Percentiles rank a stretch among this genome's conserved stretches.
phyloP scores from a whole-genome alignment of 1,140 invertebrate genomes.

The Cataglyphis hispanica region DNA sequence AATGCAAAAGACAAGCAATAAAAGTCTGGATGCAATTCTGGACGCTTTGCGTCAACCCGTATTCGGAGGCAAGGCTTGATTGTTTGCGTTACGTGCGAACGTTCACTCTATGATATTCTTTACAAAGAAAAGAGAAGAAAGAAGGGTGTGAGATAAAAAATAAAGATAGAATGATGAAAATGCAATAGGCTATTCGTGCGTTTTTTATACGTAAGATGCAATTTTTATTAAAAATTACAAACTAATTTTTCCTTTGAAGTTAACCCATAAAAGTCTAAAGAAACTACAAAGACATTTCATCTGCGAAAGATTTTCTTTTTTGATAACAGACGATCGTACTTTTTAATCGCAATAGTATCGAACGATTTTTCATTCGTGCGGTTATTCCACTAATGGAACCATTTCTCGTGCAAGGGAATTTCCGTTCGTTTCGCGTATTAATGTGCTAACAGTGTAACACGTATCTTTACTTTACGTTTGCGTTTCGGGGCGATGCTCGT shows the following conservation, averaged over 20 bases:
- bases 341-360: conserved; percentile 35
- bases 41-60: conserved; percentile 23
- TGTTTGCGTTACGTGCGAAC: conserved; percentile 40
- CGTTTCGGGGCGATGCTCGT: conserved; percentile 11
- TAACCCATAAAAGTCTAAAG: not conserved
- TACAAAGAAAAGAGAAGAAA: conserved; percentile 7
- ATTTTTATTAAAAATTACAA: not conserved
- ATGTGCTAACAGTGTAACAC: conserved; percentile 44
- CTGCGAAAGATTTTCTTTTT: not conserved
- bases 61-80: conserved; percentile 3
- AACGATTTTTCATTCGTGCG: conserved; percentile 53
- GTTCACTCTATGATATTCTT: conserved; percentile 37
- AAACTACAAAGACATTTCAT: conserved; percentile 2
- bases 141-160: conserved; percentile 40
- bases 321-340: conserved; percentile 22
- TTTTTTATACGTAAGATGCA: not conserved
- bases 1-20: conserved; percentile 38
- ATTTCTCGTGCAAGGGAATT: conserved; percentile 51
- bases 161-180: conserved; percentile 25
- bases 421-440: conserved; percentile 54
- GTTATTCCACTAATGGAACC: conserved; percentile 50
- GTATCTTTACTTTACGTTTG: conserved; percentile 48
- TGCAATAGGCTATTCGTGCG: not conserved
- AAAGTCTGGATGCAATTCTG: conserved; percentile 48
- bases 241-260: not conserved